These are phyloP conservation scores for Vicugna pacos DNA, from an alignment of 2,113 vertebrate species.

Conservation along the genomic window DNA sequence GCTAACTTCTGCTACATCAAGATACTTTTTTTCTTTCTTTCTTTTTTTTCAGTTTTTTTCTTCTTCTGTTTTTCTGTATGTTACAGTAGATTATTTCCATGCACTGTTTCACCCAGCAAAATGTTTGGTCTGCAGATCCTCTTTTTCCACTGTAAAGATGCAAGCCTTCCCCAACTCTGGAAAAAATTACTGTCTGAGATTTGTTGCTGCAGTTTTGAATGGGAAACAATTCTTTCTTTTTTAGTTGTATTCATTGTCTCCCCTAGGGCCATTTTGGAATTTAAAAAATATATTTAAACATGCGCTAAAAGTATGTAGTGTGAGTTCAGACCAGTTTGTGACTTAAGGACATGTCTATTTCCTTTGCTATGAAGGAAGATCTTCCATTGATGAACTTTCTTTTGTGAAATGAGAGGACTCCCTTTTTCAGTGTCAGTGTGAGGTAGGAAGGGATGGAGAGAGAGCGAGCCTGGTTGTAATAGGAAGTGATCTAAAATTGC, in stretches of 20 bases:
- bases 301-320: neutral
- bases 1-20: constrained; percentile 32
- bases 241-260: neutral
- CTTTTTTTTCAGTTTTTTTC: neutral
- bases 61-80: neutral
- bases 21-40: neutral
- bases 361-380: neutral
- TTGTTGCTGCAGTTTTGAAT: neutral
- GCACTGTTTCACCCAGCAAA: neutral
- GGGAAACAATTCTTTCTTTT: neutral
- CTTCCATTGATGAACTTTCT: neutral
- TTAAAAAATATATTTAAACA: neutral
- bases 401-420: neutral
- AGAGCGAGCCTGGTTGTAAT: neutral
- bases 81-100: neutral
- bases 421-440: neutral
- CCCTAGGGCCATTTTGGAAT: neutral
- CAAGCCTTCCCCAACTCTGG: neutral
- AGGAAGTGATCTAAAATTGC: neutral
- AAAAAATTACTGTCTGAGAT: neutral
- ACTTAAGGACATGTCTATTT: neutral
- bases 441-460: neutral
- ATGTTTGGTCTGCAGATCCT: neutral
- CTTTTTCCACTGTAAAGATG: neutral
- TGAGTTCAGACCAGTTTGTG: neutral